Base-by-base conservation (phyloP, 2,113 vertebrate genomes). In the Prionailurus viverrinus region DNA sequence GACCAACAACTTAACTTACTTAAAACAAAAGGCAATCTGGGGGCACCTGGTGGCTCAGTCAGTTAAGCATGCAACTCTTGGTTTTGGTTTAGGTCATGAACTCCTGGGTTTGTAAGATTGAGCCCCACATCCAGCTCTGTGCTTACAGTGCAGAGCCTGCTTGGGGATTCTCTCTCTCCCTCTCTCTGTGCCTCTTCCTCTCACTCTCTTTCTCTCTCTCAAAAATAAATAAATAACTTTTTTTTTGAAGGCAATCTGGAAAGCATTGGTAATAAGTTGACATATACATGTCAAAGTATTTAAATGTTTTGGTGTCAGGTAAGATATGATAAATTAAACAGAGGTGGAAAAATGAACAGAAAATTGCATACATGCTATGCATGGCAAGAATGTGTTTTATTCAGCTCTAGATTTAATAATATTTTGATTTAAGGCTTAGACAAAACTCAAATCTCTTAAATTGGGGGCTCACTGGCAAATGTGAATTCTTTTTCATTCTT, bases 381-480 rank as follows among this genome's bases (percentile, higher is more conserved):
- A 80, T 87, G 39, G 9, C 8, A 84, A 96, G 6, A 82, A 80
- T n/a, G 0, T 12, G 31, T 92, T 82, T 82, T n/a, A 95, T 23
- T 80, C 15, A 92, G 31, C 1, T 65, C 10, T 36, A 92, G 8
- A 73, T n/a, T 88, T 89, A 96, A 58, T 69, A 68, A 65, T 68
- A 66, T 53, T 93, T 96, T 95, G 18, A 83, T 73, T 45, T 69
- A 83, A 53, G 5, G 10, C 82, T 94, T 78, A 92, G 45, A 89
- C 5, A 55, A 21, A 84, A 36, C 63, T 91, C 11, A 93, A 80
- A 74, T 89, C 4, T 79, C 51, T 95, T 23, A 80, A 90, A 79
- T 73, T 80, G 88, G 29, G 5, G 11, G 31, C 61, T 48, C 31
- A 61, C 66, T 96, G 73, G 15, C 16, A 87, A 93, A n/a, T 65